Evolutionary conservation across 2,888 invertebrate species (phyloP).

Genomic region (Gibbula magus): DNA sequence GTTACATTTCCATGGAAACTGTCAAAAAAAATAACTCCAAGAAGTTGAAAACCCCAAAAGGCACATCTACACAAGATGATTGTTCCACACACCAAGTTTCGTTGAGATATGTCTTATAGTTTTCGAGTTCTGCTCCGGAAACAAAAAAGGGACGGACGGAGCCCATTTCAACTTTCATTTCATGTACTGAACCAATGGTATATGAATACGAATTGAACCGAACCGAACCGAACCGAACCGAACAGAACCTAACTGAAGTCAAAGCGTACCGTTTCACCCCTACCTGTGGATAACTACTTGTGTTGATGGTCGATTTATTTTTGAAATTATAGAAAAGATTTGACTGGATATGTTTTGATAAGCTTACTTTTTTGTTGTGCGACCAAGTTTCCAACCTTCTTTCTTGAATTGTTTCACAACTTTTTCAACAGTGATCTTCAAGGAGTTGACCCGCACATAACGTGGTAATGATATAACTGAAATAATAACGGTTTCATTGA

Average conservation of each 20-base stretch:
- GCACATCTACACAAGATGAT: too few relatives aligned
- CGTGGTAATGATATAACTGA: conserved; percentile 78
- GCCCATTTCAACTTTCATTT: too few relatives aligned
- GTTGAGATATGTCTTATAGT: too few relatives aligned
- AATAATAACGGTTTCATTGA: conserved; percentile 24
- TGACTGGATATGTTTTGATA: not conserved
- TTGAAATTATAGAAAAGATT: not conserved
- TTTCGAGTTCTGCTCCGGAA: too few relatives aligned
- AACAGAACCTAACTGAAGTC: not conserved
- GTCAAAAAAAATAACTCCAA: too few relatives aligned
- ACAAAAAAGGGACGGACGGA: too few relatives aligned
- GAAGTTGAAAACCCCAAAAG: too few relatives aligned
- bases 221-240: too few relatives aligned
- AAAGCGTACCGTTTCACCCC: not conserved
- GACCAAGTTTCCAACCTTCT: conserved; percentile 80
- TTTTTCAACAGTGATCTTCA: conserved; percentile 82
- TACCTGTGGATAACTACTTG: not conserved
- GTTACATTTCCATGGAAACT: too few relatives aligned
- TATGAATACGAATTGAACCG: too few relatives aligned
- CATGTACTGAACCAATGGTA: too few relatives aligned
- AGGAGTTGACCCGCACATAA: conserved; percentile 90
- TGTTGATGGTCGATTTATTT: not conserved
- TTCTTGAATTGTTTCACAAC: conserved; percentile 82
- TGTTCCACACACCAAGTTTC: too few relatives aligned
- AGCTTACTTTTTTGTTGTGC: conserved; percentile 26